Evolutionary conservation across 1,140 invertebrate species (phyloP).

Genomic region (Bemisia tabaci): DNA sequence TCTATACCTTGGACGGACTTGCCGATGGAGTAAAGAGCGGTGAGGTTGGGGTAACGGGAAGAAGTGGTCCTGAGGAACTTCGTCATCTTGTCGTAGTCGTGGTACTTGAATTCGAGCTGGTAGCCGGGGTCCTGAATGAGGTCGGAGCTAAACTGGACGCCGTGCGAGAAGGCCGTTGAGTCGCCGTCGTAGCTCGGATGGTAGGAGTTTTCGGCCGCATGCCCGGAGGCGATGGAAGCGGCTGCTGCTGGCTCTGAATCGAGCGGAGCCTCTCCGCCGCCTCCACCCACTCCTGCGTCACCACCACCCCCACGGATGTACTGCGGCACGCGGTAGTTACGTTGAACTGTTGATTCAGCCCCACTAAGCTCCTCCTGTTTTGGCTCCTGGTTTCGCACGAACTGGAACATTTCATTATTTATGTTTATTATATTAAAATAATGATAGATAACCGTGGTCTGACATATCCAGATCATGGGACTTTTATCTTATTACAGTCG

Average conservation of each 20-base stretch:
- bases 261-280: too few relatives aligned
- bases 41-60: conserved; percentile 65
- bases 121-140: conserved; percentile 14
- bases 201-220: not conserved
- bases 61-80: conserved; percentile 63
- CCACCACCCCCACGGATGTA: not conserved
- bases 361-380: not conserved
- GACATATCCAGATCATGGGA: too few relatives aligned
- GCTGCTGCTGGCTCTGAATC: not conserved
- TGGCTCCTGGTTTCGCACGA: not conserved
- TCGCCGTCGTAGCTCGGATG: conserved; percentile 7
- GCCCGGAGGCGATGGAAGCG: not conserved
- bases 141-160: conserved; percentile 3
- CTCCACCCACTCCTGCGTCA: too few relatives aligned
- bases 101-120: conserved; percentile 65
- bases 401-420: too few relatives aligned
- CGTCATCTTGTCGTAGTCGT: conserved; percentile 77
- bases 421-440: too few relatives aligned
- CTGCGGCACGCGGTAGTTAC: not conserved
- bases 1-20: conserved; percentile 75
- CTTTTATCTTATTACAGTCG: too few relatives aligned
- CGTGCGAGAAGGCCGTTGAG: conserved; percentile 1
- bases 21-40: conserved; percentile 80
- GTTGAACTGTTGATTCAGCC: not conserved
- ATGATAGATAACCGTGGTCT: too few relatives aligned